Base-by-base conservation (phyloP, 2,888 invertebrate species). In the Agrochola litura region DNA sequence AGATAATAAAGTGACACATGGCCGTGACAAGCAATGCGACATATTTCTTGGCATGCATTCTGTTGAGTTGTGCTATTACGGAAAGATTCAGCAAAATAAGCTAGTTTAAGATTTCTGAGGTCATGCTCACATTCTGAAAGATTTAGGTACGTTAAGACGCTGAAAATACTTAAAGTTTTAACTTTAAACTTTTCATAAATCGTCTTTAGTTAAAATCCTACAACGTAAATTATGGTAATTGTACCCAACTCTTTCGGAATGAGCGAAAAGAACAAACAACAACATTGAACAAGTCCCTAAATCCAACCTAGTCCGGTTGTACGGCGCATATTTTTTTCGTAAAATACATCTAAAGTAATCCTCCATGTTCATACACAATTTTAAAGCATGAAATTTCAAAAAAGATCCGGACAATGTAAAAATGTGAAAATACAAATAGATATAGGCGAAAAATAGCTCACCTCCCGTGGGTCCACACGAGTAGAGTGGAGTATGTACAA, bases 401-500 rank as follows among this genome's bases (percentile, higher is more conserved):
- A 83, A 68, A 49, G 25, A 43, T 54, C n/a, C 61, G 41, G 16
- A 65, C 78, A 82, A 71, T 76, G 65, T 22, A 66, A 73, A 66
- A 61, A 79, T 43, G 6, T 41, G 60, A 37, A 69, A 82, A 76
- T 63, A 77, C 61, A 74, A 79, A 73, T 64, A 72, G n/a, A 54
- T 73, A 60, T 49, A 58, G 49, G 49, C 37, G 76, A 66, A 60
- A 78, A 71, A 77, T 76, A 73, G 73, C 73, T 65, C 60, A 71
- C 64, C 87, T 89, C 90, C 88, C 86, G 73, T 84, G 88, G 88
- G 90, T 86, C 70, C 66, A 58, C 70, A 54, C 49, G 78, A n/a
- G 61, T 56, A 16, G 41, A 72, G 43, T 56, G n/a, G 22, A 37
- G 52, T 88, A 84, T 79, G 89, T 88, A 86, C 88, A 90, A 89